Percentiles rank a stretch among this genome's conserved stretches.
phyloP scores from a whole-genome alignment of 2,888 invertebrate species.

The Dolomedes plantarius region DNA sequence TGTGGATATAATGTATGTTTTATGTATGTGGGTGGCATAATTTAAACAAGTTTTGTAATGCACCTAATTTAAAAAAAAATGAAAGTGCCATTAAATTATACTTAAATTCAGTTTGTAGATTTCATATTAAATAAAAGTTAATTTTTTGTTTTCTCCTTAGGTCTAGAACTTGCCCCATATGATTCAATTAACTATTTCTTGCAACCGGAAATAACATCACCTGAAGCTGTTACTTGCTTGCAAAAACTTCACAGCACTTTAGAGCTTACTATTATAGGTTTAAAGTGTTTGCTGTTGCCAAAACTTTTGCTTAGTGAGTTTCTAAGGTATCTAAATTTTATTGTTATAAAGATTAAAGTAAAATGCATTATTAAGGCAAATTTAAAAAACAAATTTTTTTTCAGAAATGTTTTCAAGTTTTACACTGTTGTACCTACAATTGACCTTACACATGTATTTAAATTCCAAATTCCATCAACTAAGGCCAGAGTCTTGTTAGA shows the following conservation, averaged over 20 bases:
- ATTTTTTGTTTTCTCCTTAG: neutral
- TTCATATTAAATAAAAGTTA: too few relatives aligned
- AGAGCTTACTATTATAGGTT: slow-evolving; percentile 28
- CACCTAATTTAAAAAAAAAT: too few relatives aligned
- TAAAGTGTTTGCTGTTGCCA: slow-evolving; percentile 21
- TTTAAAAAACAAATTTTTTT: slow-evolving; percentile 25
- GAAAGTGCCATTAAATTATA: too few relatives aligned
- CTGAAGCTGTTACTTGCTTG: slow-evolving; percentile 34
- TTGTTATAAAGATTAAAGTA: neutral
- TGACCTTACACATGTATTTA: slow-evolving; percentile 41
- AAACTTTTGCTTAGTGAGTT: slow-evolving; percentile 24
- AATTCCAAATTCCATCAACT: slow-evolving; percentile 22
- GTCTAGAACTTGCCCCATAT: slow-evolving; percentile 19
- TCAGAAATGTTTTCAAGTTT: slow-evolving; percentile 27
- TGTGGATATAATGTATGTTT: too few relatives aligned
- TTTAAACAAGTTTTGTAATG: too few relatives aligned
- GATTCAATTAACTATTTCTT: slow-evolving; percentile 29
- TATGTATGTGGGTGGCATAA: too few relatives aligned
- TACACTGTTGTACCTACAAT: slow-evolving; percentile 27
- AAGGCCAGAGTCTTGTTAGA: slow-evolving; percentile 21
- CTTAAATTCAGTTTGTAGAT: too few relatives aligned
- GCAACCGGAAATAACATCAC: slow-evolving; percentile 16
- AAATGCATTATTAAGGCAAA: too few relatives aligned
- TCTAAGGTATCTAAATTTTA: slow-evolving; percentile 26
- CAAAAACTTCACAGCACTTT: slow-evolving; percentile 36